Base-by-base conservation (phyloP, 2,113 vertebrate genomes). In the Pterocles gutturalis region DNA sequence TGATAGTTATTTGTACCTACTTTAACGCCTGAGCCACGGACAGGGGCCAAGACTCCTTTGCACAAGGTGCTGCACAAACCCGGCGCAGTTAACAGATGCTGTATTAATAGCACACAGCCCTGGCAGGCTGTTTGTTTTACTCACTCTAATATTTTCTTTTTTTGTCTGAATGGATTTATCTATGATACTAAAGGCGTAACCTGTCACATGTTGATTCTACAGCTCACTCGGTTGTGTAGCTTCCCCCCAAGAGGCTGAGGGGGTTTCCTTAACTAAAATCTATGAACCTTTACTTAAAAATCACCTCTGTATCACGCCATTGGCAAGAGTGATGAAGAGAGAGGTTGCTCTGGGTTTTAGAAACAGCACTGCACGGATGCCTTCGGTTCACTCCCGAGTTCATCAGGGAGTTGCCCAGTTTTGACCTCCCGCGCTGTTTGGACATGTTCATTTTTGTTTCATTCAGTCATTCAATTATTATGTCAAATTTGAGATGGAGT, bases 401-500 rank as follows among this genome's bases (percentile, higher is more conserved):
- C 87, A 80, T 70, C 48, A 38, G 87, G 67, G 88, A 88, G 55
- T 69, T 96, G 31, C 41, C 85, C 79, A 22, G 67, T 25, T 66
- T 58, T 86, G 90, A 81, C 88, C 92, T 97, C 49, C n/a, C 2
- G 2, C 4, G 12, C 82, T 79, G 57, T 85, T 90, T 54, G 85
- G 82, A 58, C 2, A 0, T 49, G 69, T 45, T 77, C 43, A 53
- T 76, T 88, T 92, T 86, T 80, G 91, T 65, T 93, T 69, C 70
- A 28, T 93, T 79, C 61, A 67, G 77, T 89, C 78, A 28, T 80
- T 87, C 75, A 62, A 19, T 89, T 96, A 93, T 69, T 60, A 57
- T 78, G 92, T 95, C 85, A 90, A 73, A 80, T 71, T 55, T 60
- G 76, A 92, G 90, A 46, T 89, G 20, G 67, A 92, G 80, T 51